Percentiles rank a stretch among this genome's conserved stretches.
These are phyloP conservation scores for Scleropages formosus DNA, from an alignment of 2,797 vertebrate genomes.

Conservation along the genomic window DNA sequence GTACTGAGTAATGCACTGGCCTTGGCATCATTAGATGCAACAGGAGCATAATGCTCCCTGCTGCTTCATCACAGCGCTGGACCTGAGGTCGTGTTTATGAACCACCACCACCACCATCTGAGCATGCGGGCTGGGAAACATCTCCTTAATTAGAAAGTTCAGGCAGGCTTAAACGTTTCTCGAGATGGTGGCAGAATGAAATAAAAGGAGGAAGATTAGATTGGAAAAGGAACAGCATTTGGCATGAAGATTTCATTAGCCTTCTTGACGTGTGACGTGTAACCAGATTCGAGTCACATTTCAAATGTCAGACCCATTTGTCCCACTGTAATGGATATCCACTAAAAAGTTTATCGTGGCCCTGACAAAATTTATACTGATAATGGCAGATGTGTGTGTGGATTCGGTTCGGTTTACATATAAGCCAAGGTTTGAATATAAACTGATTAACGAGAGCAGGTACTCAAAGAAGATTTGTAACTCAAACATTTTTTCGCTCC, in stretches of 20 bases:
- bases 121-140: not conserved
- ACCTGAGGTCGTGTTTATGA: not conserved
- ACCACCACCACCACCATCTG: not conserved
- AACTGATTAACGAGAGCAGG: constrained; percentile 1
- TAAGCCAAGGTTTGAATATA: no score
- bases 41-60: not conserved
- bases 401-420: not conserved
- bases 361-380: constrained; percentile 1
- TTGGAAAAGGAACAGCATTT: constrained; percentile 18
- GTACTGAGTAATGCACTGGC: not conserved
- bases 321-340: not conserved
- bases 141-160: constrained; percentile 36
- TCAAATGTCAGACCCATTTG: constrained; percentile 13
- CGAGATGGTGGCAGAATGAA: not conserved
- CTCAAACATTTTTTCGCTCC: not conserved
- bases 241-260: constrained; percentile 21
- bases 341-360: not conserved
- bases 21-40: not conserved
- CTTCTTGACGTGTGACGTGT: not conserved
- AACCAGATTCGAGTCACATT: constrained; percentile 4
- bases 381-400: not conserved
- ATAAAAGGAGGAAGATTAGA: constrained; percentile 19
- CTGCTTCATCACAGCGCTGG: not conserved
- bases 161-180: constrained; percentile 17
- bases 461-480: not conserved